Conservation (phyloP, 2,888 invertebrate species). For the Isoperla grammatica region DNA sequence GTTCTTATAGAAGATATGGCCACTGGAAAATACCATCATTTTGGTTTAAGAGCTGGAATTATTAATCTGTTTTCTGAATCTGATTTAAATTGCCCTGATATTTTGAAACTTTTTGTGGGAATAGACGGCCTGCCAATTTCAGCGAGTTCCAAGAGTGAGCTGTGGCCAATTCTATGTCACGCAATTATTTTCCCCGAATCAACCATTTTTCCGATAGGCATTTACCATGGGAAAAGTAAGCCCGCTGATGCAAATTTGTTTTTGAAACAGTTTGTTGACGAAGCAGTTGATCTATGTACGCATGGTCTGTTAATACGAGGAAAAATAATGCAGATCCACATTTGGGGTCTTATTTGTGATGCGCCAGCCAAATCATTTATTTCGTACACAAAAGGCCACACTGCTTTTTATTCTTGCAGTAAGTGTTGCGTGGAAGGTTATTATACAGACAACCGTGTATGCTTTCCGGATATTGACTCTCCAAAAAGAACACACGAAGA, state of each 20-base stretch:
- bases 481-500: constrained; percentile 28
- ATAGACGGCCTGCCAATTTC: constrained; percentile 25
- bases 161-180: constrained; percentile 33
- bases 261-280: constrained; percentile 27
- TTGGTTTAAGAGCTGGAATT: constrained; percentile 13
- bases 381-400: constrained; percentile 30
- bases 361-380: constrained; percentile 32
- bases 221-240: constrained; percentile 31
- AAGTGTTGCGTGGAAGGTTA: constrained; percentile 29
- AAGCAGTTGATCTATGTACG: constrained; percentile 21
- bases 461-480: constrained; percentile 32
- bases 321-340: constrained; percentile 17
- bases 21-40: constrained; percentile 18
- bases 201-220: constrained; percentile 27
- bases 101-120: constrained; percentile 15
- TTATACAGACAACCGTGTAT: constrained; percentile 24
- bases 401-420: constrained; percentile 28
- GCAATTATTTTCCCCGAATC: constrained; percentile 22
- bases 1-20: neutral
- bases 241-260: constrained; percentile 27
- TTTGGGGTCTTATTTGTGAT: constrained; percentile 31
- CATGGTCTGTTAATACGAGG: constrained; percentile 20
- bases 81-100: neutral
- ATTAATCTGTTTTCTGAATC: neutral
- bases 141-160: constrained; percentile 19